Percentiles rank a stretch among this genome's conserved stretches.
These are phyloP conservation scores for Leptobrachium ailaonicum DNA, from an alignment of 2,113 vertebrate genomes.

Conservation along the genomic window DNA sequence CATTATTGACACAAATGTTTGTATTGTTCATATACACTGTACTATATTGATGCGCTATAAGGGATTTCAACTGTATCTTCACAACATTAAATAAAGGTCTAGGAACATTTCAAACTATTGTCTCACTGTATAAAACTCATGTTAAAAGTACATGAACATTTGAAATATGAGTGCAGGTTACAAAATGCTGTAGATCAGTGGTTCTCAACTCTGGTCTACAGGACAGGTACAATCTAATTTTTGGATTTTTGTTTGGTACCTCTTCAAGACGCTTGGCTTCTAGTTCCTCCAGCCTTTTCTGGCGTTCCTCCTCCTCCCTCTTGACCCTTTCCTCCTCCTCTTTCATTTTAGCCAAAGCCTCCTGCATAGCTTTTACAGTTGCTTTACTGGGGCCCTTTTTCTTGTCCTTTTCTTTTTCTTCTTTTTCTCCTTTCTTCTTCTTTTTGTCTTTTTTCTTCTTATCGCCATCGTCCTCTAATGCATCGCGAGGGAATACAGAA, in stretches of 20 bases:
- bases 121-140: too few relatives aligned
- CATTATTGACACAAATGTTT: too few relatives aligned
- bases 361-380: constrained; percentile 95
- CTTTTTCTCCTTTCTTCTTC: constrained; percentile 91
- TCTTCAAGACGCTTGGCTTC: constrained; percentile 89
- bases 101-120: too few relatives aligned
- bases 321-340: constrained; percentile 91
- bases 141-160: too few relatives aligned
- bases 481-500: not conserved
- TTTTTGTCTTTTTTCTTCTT: constrained; percentile 97
- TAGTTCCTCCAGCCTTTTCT: constrained; percentile 81
- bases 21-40: too few relatives aligned
- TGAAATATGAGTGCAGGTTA: too few relatives aligned
- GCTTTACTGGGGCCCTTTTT: constrained; percentile 97
- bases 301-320: constrained; percentile 86
- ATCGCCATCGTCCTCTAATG: constrained; percentile 81
- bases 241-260: constrained; percentile 63
- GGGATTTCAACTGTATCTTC: too few relatives aligned
- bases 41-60: too few relatives aligned
- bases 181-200: too few relatives aligned
- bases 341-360: constrained; percentile 91
- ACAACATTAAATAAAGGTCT: too few relatives aligned
- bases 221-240: too few relatives aligned
- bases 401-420: constrained; percentile 83
- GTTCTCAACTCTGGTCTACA: too few relatives aligned